Conservation (phyloP, 2,113 vertebrate genomes). For the Hucho hucho region DNA sequence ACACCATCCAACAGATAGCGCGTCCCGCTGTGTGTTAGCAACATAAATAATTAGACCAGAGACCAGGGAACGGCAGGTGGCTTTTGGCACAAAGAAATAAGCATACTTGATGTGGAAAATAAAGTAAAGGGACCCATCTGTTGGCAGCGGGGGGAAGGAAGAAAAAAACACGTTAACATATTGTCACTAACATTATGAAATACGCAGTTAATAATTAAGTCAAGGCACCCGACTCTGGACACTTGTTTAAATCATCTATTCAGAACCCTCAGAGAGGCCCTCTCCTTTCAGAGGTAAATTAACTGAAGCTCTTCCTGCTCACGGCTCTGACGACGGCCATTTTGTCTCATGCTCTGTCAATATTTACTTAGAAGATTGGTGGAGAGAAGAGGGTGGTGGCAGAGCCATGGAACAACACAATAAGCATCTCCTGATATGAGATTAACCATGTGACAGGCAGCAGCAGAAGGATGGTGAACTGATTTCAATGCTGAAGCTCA, state of each 20-base stretch:
- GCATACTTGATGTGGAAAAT: slow-evolving; percentile 99
- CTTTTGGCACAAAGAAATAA: slow-evolving; percentile 99
- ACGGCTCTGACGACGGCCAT: slow-evolving; percentile 44
- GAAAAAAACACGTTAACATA: slow-evolving; percentile 97
- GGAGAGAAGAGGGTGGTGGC: slow-evolving; percentile 19
- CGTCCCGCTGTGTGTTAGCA: slow-evolving; percentile 99
- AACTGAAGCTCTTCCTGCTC: slow-evolving; percentile 48
- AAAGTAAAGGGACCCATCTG: slow-evolving; percentile 99
- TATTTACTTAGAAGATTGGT: slow-evolving; percentile 44
- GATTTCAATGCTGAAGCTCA: neutral
- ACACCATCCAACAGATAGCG: slow-evolving; percentile 98
- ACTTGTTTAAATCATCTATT: slow-evolving; percentile 81
- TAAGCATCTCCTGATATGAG: slow-evolving; percentile 9
- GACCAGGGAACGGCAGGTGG: slow-evolving; percentile 97
- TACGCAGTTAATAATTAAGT: slow-evolving; percentile 99
- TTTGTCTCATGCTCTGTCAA: slow-evolving; percentile 51
- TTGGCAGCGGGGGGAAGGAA: slow-evolving; percentile 86
- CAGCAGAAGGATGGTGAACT: slow-evolving; percentile 18
- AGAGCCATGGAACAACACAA: slow-evolving; percentile 19
- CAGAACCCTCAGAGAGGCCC: slow-evolving; percentile 47
- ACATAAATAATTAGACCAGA: slow-evolving; percentile 99
- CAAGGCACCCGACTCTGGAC: slow-evolving; percentile 82
- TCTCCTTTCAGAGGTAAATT: slow-evolving; percentile 53
- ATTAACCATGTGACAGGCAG: slow-evolving; percentile 11
- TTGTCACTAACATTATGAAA: slow-evolving; percentile 99